A percentile compares a stretch with the other conserved stretches of the same genome.
phyloP scores from a whole-genome alignment of 1,140 invertebrate genomes.

The Pseudomyrmex cubaensis region DNA sequence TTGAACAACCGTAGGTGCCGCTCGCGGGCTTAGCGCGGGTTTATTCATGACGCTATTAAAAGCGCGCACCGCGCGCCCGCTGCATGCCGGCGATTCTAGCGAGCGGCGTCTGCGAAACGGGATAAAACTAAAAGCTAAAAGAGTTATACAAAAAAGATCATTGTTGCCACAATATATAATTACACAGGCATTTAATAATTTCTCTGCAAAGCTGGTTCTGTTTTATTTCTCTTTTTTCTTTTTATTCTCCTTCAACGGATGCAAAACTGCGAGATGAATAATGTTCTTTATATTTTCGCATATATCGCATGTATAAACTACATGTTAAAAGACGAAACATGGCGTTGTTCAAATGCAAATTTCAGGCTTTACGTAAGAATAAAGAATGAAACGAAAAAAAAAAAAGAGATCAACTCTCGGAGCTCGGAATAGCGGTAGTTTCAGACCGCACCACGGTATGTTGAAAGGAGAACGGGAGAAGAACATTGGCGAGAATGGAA shows the following conservation, averaged over 20 bases:
- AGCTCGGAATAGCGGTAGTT: slow-evolving; percentile 18
- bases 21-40: slow-evolving; percentile 36
- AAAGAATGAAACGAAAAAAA: neutral
- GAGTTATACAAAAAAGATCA: neutral
- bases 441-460: neutral
- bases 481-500: slow-evolving; percentile 37
- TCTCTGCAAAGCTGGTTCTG: neutral
- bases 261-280: neutral
- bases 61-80: slow-evolving; percentile 2
- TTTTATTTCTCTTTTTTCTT: neutral
- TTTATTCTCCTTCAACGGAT: neutral
- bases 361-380: neutral
- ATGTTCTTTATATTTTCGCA: neutral
- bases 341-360: neutral
- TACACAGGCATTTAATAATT: slow-evolving; percentile 6
- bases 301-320: too few relatives aligned
- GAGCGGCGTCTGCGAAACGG: neutral
- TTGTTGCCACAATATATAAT: neutral
- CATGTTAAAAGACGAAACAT: neutral
- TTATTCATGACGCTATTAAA: slow-evolving; percentile 59
- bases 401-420: neutral
- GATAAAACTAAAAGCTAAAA: slow-evolving; percentile 4
- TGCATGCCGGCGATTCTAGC: slow-evolving; percentile 2
- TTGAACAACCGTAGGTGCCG: slow-evolving; percentile 54
- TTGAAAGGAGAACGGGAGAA: neutral